Base-by-base conservation (phyloP, 2,113 vertebrate genomes). In the Heloderma charlesbogerti region DNA sequence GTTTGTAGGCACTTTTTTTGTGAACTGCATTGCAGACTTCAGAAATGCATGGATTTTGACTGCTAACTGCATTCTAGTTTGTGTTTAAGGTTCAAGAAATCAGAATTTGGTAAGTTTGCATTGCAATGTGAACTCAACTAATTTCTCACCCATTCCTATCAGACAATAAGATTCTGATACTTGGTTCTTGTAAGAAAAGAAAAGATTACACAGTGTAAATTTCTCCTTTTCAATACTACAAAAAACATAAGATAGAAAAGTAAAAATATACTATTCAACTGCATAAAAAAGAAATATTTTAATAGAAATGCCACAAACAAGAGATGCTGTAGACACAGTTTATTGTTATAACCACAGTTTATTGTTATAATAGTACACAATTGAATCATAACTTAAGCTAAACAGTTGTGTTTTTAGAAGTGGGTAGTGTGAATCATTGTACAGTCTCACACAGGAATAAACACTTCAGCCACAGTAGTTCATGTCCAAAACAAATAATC, bases 81-180 rank as follows among this genome's bases (percentile, higher is more conserved):
- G 12, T 20, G 60, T 20, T 63, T 63, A 63, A 18, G 60, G n/a
- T 60, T 60, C 8, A 60, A 13, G 57, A 60, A 15, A 2, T 60
- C 3, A 9, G 15, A 60, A 60, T 60, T 60, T 60, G 48, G 48
- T 48, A 48, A 48, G 48, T 48, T 48, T 48, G 48, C 48, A 48
- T 48, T 48, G 57, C 12, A 60, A 60, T 15, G 16, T 13, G 15
- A 60, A 60, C 57, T 60, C 2, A 12, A 60, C 57, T 60, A 15
- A 15, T 60, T 60, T 60, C 57, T 60, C 12, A 60, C 15, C 8
- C 57, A 15, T 89, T 81, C 92, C 77, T 78, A 92, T 90, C 86
- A 91, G 77, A 89, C 84, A 93, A 89, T 94, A 94, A 94, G 74
- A 93, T 54, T 88, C 74, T 94, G 90, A 89, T 87, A 95, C 16